These are phyloP conservation scores for Tipula lateralis DNA, from an alignment of 2,888 invertebrate genomes.

Conservation along the genomic window DNA sequence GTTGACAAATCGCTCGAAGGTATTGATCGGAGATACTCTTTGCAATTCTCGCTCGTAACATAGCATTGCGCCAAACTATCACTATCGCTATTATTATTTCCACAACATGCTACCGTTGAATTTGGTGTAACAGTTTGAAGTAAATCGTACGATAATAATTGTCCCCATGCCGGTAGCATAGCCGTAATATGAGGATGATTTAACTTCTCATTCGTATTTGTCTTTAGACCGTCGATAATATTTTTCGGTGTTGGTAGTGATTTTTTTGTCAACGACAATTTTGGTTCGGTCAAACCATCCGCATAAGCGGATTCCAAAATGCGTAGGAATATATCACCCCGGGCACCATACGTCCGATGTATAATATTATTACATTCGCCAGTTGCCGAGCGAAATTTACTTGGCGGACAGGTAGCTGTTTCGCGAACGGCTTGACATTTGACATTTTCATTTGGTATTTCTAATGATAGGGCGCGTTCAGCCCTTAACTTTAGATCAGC, in stretches of 20 bases:
- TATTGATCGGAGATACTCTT: slow-evolving; percentile 66
- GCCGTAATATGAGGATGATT: slow-evolving; percentile 73
- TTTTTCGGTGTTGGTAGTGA: slow-evolving; percentile 59
- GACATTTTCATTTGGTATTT: slow-evolving; percentile 31
- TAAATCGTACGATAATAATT: slow-evolving; percentile 67
- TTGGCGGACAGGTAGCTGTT: slow-evolving; percentile 65
- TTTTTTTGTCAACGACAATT: slow-evolving; percentile 54
- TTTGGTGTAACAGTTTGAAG: slow-evolving; percentile 58
- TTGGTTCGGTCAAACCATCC: slow-evolving; percentile 54
- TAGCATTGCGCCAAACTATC: slow-evolving; percentile 56
- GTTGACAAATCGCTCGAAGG: slow-evolving; percentile 60
- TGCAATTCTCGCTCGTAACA: slow-evolving; percentile 51
- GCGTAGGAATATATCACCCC: slow-evolving; percentile 72
- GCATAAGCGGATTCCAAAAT: slow-evolving; percentile 67
- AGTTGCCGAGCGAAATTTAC: slow-evolving; percentile 73
- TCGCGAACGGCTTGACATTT: slow-evolving; percentile 31
- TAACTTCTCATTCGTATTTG: slow-evolving; percentile 50
- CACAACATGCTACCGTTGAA: slow-evolving; percentile 53
- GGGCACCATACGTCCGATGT: slow-evolving; percentile 76
- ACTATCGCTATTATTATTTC: slow-evolving; percentile 35
- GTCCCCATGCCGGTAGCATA: slow-evolving; percentile 74
- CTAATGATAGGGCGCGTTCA: slow-evolving; percentile 33
- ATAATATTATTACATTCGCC: slow-evolving; percentile 87
- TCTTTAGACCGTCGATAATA: slow-evolving; percentile 56
- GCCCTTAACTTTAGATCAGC: slow-evolving; percentile 34